Evolutionary conservation across 2,888 invertebrate genomes (phyloP).

Genomic region (Lithophane ornitopus): DNA sequence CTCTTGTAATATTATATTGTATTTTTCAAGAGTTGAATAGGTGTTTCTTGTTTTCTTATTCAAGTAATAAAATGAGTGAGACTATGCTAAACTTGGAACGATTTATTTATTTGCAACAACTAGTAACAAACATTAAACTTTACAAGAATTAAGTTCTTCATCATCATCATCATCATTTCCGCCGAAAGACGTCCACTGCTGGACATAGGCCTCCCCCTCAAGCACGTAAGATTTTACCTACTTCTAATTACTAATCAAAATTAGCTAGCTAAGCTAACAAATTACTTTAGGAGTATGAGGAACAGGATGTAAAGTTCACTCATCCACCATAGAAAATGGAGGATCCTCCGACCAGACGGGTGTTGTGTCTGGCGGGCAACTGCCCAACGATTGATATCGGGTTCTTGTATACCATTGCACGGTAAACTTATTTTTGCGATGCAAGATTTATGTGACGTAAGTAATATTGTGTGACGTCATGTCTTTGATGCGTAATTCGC

Average conservation of each 20-base stretch:
- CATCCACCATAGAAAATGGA: too few species aligned
- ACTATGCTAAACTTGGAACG: not conserved
- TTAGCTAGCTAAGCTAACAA: not conserved
- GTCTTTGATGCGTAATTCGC: too few species aligned
- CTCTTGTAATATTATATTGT: constrained; percentile 14
- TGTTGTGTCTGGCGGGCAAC: too few species aligned
- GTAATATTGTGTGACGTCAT: too few species aligned
- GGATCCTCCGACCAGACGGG: too few species aligned
- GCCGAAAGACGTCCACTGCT: not conserved
- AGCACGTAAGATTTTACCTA: not conserved
- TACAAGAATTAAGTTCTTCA: not conserved
- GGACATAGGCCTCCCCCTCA: not conserved
- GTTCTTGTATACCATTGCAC: too few species aligned
- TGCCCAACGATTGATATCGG: too few species aligned
- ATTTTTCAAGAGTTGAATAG: not conserved
- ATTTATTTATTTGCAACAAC: not conserved
- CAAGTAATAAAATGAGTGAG: not conserved
- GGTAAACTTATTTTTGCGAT: too few species aligned
- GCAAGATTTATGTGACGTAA: too few species aligned
- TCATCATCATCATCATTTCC: not conserved
- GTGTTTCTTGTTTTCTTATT: not conserved
- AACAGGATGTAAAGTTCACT: too few species aligned
- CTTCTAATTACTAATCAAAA: not conserved
- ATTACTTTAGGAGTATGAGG: too few species aligned
- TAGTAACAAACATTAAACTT: not conserved